Base-by-base conservation (phyloP, 2,797 vertebrate genomes). In the Gymnopithys bicolor region DNA sequence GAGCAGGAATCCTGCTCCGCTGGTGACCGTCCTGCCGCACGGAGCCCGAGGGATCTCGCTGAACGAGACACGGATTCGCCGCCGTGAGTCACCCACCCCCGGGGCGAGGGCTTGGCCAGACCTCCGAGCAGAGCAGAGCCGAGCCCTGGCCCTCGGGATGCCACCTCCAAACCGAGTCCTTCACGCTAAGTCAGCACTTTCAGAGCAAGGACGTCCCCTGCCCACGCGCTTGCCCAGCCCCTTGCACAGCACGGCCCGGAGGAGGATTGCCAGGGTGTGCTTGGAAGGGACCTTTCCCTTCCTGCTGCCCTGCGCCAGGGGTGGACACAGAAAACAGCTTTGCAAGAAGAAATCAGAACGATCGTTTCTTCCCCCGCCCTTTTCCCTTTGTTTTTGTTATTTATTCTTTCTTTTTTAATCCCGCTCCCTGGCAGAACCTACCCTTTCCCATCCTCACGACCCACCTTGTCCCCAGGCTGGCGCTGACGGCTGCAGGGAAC, bases 1-100 rank as follows among this genome's bases (percentile, higher is more conserved):
- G 97, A 97, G 97, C 95, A 97, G 97, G 97, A 98, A 98, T 98
- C 97, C 48, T 27, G 98, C 97, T 98, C 96, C 41, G 95, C 98
- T 96, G 97, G 97, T 97, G 85, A 60, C 84, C 9, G 0, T 53
- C 77, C 77, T 1, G 3, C 39, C 1, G 10, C 33, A 5, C 21
- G 1, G 21, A 90, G 68, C 68, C 51, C 0, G 2, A 33, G 43
- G 56, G 45, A 63, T 66, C 23, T n/a, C 4, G 33, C 58, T 12
- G 3, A 7, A 9, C 3, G 48, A 27, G 33, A 48, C 91, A 59
- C 16, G 0, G 1, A 3, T 8, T 60, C 0, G 0, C 6, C 70
- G 18, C 70, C 0, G 1, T 19, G n/a, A 8, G 6, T 93, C 90
- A 41, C 82, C 86, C 39, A 8, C 2, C 10, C 45, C 22, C 1